Evolutionary conservation across 2,888 invertebrate species (phyloP), one percentile per base, ranked within the genome.

Genomic region (Spodoptera exigua): DNA sequence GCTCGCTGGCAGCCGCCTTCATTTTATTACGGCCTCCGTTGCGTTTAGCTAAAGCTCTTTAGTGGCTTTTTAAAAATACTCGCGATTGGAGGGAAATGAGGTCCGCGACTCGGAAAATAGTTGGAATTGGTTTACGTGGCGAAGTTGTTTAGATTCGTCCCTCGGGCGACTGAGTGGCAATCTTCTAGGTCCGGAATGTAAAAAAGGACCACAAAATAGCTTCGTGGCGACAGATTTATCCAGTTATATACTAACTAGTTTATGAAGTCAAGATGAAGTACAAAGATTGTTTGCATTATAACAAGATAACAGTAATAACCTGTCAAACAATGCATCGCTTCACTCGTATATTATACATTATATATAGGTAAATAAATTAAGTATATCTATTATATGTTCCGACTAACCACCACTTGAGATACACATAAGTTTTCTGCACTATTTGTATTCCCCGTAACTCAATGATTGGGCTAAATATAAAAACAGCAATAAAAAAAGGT

Each of bases 21-120:
- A 84, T 84, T 83, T 82, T 80, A 83, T 84, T 84, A 83, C 63
- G 13, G 57, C 59, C 64, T 65, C 40, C 48, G 47, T 49, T 54
- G 56, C 41, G 58, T 57, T 60, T 36, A 40, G 40, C 69, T 69
- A 61, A 78, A 80, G 74, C 74, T 63, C 60, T 71, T 67, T 74
- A 72, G 68, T 72, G 74, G 74, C 65, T 74, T 74, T 77, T 74
- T 67, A 72, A 76, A 78, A 78, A 76, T 73, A 77, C 75, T 74
- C 66, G 39, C 62, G 66, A 74, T 66, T 70, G 70, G 52, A 61
- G 56, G 78, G 78, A 75, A 75, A 77, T 75, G 63, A 75, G 71
- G 75, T 74, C 74, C 77, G 48, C 48, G 44, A 61, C 40, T 70
- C 56, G 67, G 49, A 68, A 75, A 69, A 64, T 76, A 78, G 76